phyloP scores from a whole-genome alignment of 2,888 invertebrate species.

The Tetragnatha montana region DNA sequence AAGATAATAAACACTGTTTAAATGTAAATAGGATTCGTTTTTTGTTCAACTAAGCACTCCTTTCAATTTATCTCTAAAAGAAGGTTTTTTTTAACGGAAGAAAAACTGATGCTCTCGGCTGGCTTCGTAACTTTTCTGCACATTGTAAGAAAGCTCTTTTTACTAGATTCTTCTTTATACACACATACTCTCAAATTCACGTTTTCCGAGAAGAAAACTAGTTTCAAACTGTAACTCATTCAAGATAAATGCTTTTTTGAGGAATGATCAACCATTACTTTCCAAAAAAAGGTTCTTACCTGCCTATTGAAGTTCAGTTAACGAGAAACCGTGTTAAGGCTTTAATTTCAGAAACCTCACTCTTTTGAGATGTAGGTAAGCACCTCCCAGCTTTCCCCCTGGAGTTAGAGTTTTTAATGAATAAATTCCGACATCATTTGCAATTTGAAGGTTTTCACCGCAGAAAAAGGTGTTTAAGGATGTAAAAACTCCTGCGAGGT shows the following conservation, averaged over 20 bases:
- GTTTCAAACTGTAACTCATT: neutral
- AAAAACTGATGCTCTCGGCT: too few relatives aligned
- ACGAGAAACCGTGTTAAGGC: neutral
- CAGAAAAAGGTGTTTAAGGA: constrained; percentile 4
- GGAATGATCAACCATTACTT: neutral
- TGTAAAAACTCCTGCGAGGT: neutral
- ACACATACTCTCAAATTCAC: neutral
- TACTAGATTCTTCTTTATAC: too few relatives aligned
- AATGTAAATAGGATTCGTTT: too few relatives aligned
- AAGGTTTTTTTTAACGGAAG: too few relatives aligned
- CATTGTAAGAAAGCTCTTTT: too few relatives aligned
- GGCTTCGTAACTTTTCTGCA: too few relatives aligned
- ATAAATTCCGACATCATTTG: constrained; percentile 13
- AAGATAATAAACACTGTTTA: too few relatives aligned
- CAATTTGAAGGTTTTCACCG: constrained; percentile 13
- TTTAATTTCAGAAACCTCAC: neutral
- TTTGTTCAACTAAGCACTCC: too few relatives aligned
- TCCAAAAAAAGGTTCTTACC: neutral
- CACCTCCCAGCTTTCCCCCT: neutral
- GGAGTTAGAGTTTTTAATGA: neutral
- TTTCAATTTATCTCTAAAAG: too few relatives aligned
- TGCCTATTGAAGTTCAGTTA: neutral
- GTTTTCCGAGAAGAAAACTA: neutral
- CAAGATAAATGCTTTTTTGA: neutral
- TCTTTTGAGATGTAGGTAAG: neutral